Evolutionary conservation across 2,113 vertebrate species (phyloP).

Genomic region (Serilophus lunatus): DNA sequence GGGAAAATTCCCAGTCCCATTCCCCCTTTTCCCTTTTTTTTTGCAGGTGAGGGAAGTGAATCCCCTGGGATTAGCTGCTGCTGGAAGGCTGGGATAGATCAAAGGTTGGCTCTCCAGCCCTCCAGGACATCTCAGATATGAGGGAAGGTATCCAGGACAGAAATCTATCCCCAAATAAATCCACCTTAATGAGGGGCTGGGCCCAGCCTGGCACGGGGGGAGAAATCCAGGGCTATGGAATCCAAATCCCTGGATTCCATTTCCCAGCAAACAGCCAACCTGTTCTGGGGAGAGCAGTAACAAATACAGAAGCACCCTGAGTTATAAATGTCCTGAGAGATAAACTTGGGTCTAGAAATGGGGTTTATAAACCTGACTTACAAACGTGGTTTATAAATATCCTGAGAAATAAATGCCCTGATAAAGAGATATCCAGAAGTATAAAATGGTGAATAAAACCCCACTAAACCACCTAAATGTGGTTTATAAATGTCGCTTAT

Average conservation of each 20-base stretch:
- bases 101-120: neutral
- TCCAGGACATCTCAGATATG: neutral
- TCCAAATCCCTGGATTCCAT: neutral
- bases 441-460: no score
- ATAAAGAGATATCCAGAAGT: no score
- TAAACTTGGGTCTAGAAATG: no score
- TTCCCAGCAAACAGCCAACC: neutral
- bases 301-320: no score
- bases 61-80: neutral
- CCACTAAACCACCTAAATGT: no score
- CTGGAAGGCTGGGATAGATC: neutral
- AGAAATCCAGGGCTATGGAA: neutral
- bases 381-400: no score
- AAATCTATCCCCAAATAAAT: neutral
- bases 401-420: no score
- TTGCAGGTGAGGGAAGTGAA: neutral
- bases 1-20: accelerated
- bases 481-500: neutral
- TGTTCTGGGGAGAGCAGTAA: neutral
- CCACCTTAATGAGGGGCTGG: neutral
- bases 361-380: no score
- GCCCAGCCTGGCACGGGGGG: neutral
- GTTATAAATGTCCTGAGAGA: no score
- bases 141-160: neutral
- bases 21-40: neutral